Percentiles rank a stretch among this genome's conserved stretches.
Evolutionary conservation across 2,113 vertebrate species (phyloP).

Genomic region (Hemicordylus capensis): DNA sequence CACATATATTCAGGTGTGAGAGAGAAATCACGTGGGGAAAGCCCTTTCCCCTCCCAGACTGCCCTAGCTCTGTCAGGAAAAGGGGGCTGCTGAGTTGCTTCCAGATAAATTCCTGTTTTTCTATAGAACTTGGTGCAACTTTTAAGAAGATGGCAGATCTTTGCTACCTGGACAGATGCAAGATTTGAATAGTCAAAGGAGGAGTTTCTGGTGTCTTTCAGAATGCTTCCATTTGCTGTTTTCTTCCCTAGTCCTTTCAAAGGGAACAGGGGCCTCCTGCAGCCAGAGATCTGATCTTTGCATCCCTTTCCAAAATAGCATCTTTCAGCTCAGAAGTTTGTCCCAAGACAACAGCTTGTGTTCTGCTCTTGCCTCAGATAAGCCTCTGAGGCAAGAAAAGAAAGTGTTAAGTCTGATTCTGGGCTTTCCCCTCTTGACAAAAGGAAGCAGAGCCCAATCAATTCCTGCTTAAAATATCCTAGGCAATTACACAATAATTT

Average conservation of each 20-base stretch:
- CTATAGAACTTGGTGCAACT: not conserved
- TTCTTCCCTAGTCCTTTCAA: not conserved
- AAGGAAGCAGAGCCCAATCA: conserved; percentile 42
- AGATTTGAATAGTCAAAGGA: not conserved
- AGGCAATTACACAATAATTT: conserved; percentile 21
- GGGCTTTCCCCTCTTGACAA: conserved; percentile 37
- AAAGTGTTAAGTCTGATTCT: conserved; percentile 52
- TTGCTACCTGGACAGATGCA: not conserved
- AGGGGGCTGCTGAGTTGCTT: not conserved
- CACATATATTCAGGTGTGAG: not conserved
- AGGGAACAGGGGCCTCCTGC: not conserved
- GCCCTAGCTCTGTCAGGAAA: not conserved
- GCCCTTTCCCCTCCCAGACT: not conserved
- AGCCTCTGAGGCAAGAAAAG: conserved; percentile 26
- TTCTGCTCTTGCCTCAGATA: conserved; percentile 32
- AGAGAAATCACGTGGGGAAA: not conserved
- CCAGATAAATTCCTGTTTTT: not conserved
- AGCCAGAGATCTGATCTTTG: not conserved
- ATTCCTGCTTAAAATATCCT: conserved; percentile 56
- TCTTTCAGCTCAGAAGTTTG: not conserved
- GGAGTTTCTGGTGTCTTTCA: not conserved
- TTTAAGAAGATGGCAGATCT: not conserved
- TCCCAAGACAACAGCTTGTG: conserved; percentile 3
- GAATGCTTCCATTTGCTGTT: not conserved
- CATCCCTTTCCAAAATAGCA: not conserved